phyloP scores from a whole-genome alignment of 2,797 vertebrate species.

The Manis crassicaudata region DNA sequence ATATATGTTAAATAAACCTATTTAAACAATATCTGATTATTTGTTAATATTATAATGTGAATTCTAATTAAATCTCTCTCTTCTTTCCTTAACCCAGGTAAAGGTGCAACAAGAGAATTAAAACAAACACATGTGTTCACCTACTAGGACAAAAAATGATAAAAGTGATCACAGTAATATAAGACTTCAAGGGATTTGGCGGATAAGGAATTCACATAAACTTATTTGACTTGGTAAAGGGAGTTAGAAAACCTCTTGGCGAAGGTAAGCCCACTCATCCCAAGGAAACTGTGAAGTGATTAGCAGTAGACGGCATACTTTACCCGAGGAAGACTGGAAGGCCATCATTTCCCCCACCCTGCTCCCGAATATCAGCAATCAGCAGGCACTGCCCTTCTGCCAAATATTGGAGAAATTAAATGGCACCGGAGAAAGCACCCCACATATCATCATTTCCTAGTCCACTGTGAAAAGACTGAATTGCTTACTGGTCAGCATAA shows the following conservation, averaged over 20 bases:
- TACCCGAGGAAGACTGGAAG: background rate
- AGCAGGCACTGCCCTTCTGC: background rate
- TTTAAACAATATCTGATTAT: conserved; percentile 19
- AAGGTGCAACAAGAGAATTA: background rate
- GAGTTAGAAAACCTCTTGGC: background rate
- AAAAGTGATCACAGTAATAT: background rate
- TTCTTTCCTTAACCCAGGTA: background rate
- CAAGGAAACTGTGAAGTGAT: background rate
- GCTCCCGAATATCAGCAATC: background rate
- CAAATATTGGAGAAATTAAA: background rate
- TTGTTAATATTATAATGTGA: conserved; percentile 17
- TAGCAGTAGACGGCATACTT: background rate
- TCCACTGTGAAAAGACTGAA: background rate
- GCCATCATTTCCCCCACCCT: background rate
- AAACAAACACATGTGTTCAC: background rate
- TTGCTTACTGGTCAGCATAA: background rate
- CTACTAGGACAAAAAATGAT: background rate
- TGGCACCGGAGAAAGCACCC: background rate
- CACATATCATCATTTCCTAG: background rate
- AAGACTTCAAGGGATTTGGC: background rate
- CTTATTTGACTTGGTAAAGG: background rate
- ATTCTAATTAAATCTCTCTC: background rate
- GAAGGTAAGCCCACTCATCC: background rate
- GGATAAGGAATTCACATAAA: background rate
- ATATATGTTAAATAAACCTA: background rate